Conservation (phyloP, 2,888 invertebrate species). For the Meghimatium bilineatum region DNA sequence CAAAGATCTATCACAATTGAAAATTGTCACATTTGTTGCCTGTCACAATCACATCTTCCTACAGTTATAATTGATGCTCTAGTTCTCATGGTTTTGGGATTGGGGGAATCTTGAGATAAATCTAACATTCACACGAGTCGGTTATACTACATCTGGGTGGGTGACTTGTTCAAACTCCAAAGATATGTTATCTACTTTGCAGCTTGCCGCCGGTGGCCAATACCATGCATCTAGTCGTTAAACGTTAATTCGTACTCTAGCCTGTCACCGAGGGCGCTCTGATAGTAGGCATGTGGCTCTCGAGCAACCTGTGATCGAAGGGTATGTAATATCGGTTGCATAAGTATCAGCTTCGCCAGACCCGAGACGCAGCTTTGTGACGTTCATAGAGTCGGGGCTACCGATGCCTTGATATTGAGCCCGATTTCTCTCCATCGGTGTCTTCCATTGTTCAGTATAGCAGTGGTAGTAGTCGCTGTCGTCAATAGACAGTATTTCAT, state of each 20-base stretch:
- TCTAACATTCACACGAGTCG: too few species aligned
- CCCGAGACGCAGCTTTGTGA: neutral
- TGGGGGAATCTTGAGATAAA: too few species aligned
- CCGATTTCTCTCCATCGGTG: neutral
- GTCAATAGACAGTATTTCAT: neutral
- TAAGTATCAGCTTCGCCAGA: neutral
- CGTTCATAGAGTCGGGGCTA: neutral
- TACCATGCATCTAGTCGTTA: neutral
- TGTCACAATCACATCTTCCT: too few species aligned
- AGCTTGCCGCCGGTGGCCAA: neutral
- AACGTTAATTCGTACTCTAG: neutral
- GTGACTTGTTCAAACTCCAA: neutral
- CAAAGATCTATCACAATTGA: too few species aligned
- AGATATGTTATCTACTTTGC: neutral
- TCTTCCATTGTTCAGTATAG: constrained; percentile 1
- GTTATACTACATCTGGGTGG: neutral
- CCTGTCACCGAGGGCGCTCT: neutral
- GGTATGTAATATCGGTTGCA: too few species aligned
- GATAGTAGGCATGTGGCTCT: too few species aligned
- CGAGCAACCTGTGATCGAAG: too few species aligned
- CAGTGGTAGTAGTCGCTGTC: constrained; percentile 4
- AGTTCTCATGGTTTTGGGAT: too few species aligned
- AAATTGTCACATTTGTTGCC: too few species aligned
- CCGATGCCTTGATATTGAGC: constrained; percentile 18
- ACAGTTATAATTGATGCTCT: too few species aligned